Base-by-base conservation (phyloP, 2,797 vertebrate genomes). In the Eidolon dupreanum region DNA sequence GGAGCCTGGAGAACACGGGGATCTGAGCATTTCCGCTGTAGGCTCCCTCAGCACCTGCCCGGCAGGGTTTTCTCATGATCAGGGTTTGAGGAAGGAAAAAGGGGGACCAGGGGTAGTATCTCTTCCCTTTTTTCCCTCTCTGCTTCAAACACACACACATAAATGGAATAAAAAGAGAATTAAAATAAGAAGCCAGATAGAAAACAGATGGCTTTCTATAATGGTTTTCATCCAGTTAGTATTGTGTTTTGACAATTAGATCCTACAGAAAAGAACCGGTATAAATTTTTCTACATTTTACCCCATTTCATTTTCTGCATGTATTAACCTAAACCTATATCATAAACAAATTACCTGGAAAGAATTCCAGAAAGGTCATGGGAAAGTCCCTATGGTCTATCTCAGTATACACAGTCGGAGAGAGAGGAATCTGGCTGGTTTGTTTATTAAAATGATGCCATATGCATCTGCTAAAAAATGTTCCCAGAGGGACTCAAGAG, bases 161-260 rank as follows among this genome's bases (percentile, higher is more conserved):
- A 93, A 90, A 93, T 95, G 8, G 63, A 94, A 95, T 81, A 78
- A 95, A 88, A 78, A 90, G 68, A 85, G 71, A 96, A 94, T 75
- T 84, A 61, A 96, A 96, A 86, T 43, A 90, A 74, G 31, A 74
- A 90, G 77, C 53, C 73, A 95, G 77, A 81, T 83, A 93, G 83
- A 87, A 95, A 88, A 93, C 94, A 92, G 95, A 95, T 94, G 96
- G 90, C 65, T 93, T 89, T 93, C 88, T 87, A 79, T 90, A 92
- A 94, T 83, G 81, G 38, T 94, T 92, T 95, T 82, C 46, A 95
- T 82, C 81, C 55, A 74, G 57, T 82, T 74, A 90, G 81, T 93
- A 85, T 70, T 57, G 59, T 68, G 74, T 88, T 97, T 95, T 96
- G 93, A 95, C 73, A 93, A 70, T 88, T 92, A 95, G 36, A 26